Percentiles rank a stretch among this genome's conserved stretches.
These are phyloP conservation scores for Ochropacha duplaris DNA, from an alignment of 2,888 invertebrate genomes.

Conservation along the genomic window DNA sequence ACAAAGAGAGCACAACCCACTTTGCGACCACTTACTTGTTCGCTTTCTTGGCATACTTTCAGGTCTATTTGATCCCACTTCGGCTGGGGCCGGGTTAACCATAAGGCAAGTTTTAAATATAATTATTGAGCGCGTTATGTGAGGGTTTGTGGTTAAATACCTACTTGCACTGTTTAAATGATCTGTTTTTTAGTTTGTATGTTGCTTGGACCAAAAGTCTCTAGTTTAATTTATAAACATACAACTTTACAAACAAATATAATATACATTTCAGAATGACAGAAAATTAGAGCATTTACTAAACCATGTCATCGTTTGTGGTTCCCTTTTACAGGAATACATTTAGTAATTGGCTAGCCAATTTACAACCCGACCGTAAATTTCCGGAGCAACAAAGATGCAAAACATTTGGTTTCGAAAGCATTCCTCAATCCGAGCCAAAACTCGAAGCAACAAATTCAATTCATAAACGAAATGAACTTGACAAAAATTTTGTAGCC, in stretches of 20 bases:
- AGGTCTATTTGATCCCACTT: conserved; percentile 42
- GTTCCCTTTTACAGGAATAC: not conserved
- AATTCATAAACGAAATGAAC: conserved; percentile 22
- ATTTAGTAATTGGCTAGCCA: not conserved
- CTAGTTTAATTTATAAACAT: too few relatives aligned
- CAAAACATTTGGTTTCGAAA: not conserved
- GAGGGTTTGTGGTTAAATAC: not conserved
- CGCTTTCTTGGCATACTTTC: conserved; percentile 63
- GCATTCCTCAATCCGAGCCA: not conserved
- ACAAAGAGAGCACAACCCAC: conserved; percentile 57
- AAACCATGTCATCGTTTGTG: not conserved
- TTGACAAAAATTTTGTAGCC: conserved; percentile 24
- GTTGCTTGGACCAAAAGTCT: too few relatives aligned
- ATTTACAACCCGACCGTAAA: not conserved
- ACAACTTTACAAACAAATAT: too few relatives aligned
- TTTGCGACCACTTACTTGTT: conserved; percentile 51
- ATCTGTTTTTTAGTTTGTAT: too few relatives aligned
- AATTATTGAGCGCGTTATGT: not conserved
- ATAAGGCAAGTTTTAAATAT: conserved; percentile 1
- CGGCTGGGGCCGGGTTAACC: conserved; percentile 28
- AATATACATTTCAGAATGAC: too few relatives aligned
- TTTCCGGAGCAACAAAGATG: not conserved
- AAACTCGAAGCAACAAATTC: conserved; percentile 15
- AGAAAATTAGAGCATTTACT: too few relatives aligned
- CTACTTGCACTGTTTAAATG: not conserved